These are phyloP conservation scores for Standfussiana lucernea DNA, from an alignment of 2,888 invertebrate species.

Conservation along the genomic window DNA sequence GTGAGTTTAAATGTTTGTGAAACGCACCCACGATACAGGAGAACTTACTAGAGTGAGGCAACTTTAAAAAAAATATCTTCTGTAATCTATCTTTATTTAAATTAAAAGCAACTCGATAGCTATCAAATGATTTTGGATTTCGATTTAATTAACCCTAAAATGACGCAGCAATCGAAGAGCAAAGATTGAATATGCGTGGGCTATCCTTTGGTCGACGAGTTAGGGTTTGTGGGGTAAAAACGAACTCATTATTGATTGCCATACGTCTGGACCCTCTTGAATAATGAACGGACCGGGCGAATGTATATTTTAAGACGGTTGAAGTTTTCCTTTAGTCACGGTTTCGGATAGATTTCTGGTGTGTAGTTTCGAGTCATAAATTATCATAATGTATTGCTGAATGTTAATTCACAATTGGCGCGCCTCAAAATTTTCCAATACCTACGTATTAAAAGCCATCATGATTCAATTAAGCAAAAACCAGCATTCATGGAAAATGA, in stretches of 20 bases:
- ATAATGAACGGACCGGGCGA: conserved; percentile 26
- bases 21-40: not conserved
- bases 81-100: not conserved
- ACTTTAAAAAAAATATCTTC: not conserved
- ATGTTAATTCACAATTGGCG: not conserved
- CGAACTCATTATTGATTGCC: conserved; percentile 39
- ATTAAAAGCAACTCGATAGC: not conserved
- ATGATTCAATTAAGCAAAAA: not conserved
- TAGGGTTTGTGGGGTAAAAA: conserved; percentile 36
- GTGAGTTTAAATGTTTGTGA: not conserved
- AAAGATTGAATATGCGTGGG: conserved; percentile 32
- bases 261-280: conserved; percentile 41
- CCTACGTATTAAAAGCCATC: too few relatives aligned
- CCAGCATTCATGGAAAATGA: not conserved
- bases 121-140: too few relatives aligned
- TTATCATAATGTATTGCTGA: not conserved
- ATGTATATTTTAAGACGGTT: conserved; percentile 21
- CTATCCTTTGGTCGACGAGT: conserved; percentile 11
- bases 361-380: not conserved
- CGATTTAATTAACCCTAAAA: not conserved
- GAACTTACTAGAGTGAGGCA: not conserved
- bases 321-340: conserved; percentile 13
- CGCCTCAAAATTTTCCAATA: too few relatives aligned
- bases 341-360: not conserved
- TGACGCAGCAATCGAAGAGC: not conserved